Conservation (phyloP, 1,140 invertebrate species). For the Elymnias hypermnestra region DNA sequence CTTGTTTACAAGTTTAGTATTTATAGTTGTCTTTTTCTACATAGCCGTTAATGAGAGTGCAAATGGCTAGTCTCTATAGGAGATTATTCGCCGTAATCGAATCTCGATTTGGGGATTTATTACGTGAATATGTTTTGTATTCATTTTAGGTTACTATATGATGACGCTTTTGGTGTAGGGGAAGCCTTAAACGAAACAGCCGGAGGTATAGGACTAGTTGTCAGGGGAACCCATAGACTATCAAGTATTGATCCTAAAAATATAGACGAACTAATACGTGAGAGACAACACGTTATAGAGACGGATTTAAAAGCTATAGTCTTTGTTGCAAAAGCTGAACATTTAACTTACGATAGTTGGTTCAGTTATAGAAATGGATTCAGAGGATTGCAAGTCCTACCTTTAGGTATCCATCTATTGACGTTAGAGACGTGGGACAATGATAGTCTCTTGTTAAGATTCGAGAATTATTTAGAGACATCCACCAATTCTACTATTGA, state of each 20-base stretch:
- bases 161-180: constrained; percentile 95
- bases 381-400: constrained; percentile 74
- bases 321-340: constrained; percentile 38
- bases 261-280: constrained; percentile 6
- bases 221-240: constrained; percentile 82
- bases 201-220: constrained; percentile 85
- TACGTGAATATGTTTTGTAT: no score
- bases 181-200: constrained; percentile 95
- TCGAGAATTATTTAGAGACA: constrained; percentile 97
- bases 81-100: no score
- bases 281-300: constrained; percentile 30
- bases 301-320: constrained; percentile 36
- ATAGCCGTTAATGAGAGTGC: no score
- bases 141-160: constrained; percentile 86
- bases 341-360: constrained; percentile 31
- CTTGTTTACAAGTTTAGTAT: no score
- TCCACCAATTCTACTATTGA: no score
- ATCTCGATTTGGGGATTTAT: no score
- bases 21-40: no score
- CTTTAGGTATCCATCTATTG: constrained; percentile 89
- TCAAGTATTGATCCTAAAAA: constrained; percentile 17
- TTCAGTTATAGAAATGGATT: constrained; percentile 33
- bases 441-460: constrained; percentile 81
- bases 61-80: no score
- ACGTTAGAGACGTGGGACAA: constrained; percentile 90